Base-by-base conservation (phyloP, 2,113 vertebrate genomes). In the Gavia stellata region DNA sequence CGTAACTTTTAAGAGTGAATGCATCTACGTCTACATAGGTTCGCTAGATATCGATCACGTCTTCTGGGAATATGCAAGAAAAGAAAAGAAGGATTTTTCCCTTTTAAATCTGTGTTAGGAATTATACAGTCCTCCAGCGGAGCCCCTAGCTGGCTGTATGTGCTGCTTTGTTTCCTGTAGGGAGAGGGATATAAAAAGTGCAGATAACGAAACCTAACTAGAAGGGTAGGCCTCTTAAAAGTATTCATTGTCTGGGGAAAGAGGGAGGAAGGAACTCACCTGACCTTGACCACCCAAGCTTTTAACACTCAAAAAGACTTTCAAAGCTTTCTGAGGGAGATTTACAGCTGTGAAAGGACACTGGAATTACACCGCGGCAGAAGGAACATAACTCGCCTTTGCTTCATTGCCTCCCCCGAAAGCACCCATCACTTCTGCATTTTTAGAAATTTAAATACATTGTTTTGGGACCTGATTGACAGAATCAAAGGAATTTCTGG, bases 211-310 rank as follows among this genome's bases (percentile, higher is more conserved):
- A 97, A 97, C 73, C 80, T 93, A 93, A 96, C 82, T 77, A 95
- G 91, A 81, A 96, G 95, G 87, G 91, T 88, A 95, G 95, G 83
- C 86, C 94, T 93, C 94, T 96, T 89, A 83, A 95, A 97, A 96
- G 95, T 93, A 55, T 94, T 91, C 94, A 94, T 96, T 96, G 94
- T 96, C 91, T 92, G 87, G 91, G 82, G 92, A 94, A 97, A 93
- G 67, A 88, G 88, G 78, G 92, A 97, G 92, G 96, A 96, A 97
- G 91, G 88, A 93, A 94, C 92, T 96, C 92, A 95, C 86, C 97
- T 95, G 92, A 96, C 93, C 92, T 95, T 93, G 95, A 96, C 96
- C 95, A 94, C 94, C 94, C 94, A 96, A 92, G 91, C 94, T 90
- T 97, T 97, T 97, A 95, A 93, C 63, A 77, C 75, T 96, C 80